Conservation (phyloP, 2,797 vertebrate genomes). For the Sebastes taczanowskii region DNA sequence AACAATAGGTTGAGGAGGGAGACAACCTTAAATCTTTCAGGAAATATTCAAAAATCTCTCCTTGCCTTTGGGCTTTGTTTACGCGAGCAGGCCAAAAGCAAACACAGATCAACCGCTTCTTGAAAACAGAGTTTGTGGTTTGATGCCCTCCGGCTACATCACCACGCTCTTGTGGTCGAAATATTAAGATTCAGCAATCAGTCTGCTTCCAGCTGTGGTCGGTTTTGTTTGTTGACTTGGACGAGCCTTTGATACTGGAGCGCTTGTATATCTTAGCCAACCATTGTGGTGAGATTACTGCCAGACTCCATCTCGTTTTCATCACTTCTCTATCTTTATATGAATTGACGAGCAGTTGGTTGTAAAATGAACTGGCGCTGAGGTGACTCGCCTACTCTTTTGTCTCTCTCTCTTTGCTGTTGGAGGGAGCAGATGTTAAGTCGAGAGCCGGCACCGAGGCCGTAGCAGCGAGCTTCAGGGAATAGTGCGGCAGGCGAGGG, state of each 20-base stretch:
- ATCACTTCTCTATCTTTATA: conserved; percentile 17
- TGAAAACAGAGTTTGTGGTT: conserved; percentile 20
- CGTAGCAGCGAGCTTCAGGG: conserved; percentile 40
- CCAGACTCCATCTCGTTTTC: conserved; percentile 20
- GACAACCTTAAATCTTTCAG: conserved; percentile 8
- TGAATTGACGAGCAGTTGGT: conserved; percentile 11
- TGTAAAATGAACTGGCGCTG: conserved; percentile 21
- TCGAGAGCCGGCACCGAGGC: conserved; percentile 47
- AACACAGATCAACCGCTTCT: conserved; percentile 12
- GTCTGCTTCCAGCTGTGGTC: conserved; percentile 7
- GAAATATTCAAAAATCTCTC: background rate
- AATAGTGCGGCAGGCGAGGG: conserved; percentile 40
- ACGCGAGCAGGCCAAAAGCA: conserved; percentile 26
- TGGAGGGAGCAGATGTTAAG: conserved; percentile 54
- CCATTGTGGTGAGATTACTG: conserved; percentile 1
- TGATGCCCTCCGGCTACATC: conserved; percentile 12
- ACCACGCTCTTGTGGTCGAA: background rate
- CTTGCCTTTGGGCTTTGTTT: conserved; percentile 25
- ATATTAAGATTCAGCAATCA: conserved; percentile 27
- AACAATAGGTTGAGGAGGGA: conserved; percentile 10
- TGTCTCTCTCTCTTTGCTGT: background rate
- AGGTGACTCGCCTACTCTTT: background rate
- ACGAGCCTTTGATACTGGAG: conserved; percentile 9
- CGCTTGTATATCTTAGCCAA: background rate
- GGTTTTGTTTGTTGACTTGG: conserved; percentile 24